phyloP scores from a whole-genome alignment of 2,888 invertebrate genomes.

The Arrhopalites spinosus region DNA sequence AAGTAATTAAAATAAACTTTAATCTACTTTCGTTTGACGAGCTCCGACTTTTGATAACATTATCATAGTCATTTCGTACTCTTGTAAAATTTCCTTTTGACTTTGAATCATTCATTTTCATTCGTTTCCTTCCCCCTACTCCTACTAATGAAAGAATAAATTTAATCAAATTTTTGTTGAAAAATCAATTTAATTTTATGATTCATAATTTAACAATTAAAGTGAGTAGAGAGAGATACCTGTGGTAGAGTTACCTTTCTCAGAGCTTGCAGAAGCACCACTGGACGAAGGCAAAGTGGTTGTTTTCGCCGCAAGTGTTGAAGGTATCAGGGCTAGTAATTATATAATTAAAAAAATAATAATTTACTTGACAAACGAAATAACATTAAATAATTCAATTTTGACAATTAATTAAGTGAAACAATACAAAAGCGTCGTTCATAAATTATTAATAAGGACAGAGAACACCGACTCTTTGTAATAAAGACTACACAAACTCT shows the following conservation, averaged over 20 bases:
- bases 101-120: conserved; percentile 10
- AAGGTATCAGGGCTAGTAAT: conserved; percentile 48
- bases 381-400: not conserved
- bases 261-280: conserved; percentile 45
- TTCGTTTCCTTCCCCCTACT: not conserved
- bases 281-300: conserved; percentile 56
- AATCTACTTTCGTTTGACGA: conserved; percentile 24
- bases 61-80: not conserved
- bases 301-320: conserved; percentile 55
- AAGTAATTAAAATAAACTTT: not conserved
- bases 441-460: not conserved
- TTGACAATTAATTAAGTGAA: not conserved
- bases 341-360: not conserved
- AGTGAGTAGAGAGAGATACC: not conserved
- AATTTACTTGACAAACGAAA: not conserved
- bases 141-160: not conserved
- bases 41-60: conserved; percentile 19
- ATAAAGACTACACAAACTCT: not conserved
- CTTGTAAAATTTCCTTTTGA: not conserved
- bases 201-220: not conserved
- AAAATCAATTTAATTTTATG: not conserved
- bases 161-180: not conserved
- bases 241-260: conserved; percentile 51
- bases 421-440: not conserved
- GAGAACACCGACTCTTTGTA: not conserved